Conservation (phyloP, 2,888 invertebrate species). For the Spodoptera picta region DNA sequence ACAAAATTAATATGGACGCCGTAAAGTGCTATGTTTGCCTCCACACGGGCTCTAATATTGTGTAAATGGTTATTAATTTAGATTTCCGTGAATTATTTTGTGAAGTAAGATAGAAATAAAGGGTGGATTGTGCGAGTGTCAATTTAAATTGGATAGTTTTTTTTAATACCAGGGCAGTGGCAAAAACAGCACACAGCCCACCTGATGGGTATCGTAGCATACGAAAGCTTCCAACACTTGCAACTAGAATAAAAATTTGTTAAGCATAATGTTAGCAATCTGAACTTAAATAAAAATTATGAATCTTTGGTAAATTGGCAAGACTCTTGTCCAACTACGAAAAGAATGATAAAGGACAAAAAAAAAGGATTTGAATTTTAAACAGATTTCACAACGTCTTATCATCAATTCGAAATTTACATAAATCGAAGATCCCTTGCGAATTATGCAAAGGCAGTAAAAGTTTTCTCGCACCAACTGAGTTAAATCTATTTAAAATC, state of each 20-base stretch:
- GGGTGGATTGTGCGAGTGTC: too few species aligned
- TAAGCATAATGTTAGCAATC: too few species aligned
- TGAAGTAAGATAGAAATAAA: not conserved
- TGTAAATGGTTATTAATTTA: conserved; percentile 2
- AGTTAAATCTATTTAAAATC: conserved; percentile 3
- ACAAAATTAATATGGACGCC: conserved; percentile 29
- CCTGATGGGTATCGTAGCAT: too few species aligned
- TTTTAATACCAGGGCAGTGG: too few species aligned
- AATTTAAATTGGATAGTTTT: too few species aligned
- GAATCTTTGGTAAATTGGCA: too few species aligned
- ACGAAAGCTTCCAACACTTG: too few species aligned
- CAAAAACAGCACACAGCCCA: too few species aligned
- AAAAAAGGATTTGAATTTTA: not conserved
- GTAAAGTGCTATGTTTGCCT: conserved; percentile 11
- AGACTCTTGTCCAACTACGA: too few species aligned
- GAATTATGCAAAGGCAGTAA: conserved; percentile 22
- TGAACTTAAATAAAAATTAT: too few species aligned
- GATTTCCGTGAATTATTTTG: not conserved
- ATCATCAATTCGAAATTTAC: conserved; percentile 4
- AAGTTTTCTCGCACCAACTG: conserved; percentile 14
- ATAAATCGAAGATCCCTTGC: conserved; percentile 1
- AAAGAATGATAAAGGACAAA: too few species aligned
- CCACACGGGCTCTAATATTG: not conserved
- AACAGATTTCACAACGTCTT: not conserved
- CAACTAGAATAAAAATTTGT: too few species aligned